Percentiles rank a stretch among this genome's conserved stretches.
phyloP scores from a whole-genome alignment of 2,888 invertebrate genomes.

The Adela reaumurella region DNA sequence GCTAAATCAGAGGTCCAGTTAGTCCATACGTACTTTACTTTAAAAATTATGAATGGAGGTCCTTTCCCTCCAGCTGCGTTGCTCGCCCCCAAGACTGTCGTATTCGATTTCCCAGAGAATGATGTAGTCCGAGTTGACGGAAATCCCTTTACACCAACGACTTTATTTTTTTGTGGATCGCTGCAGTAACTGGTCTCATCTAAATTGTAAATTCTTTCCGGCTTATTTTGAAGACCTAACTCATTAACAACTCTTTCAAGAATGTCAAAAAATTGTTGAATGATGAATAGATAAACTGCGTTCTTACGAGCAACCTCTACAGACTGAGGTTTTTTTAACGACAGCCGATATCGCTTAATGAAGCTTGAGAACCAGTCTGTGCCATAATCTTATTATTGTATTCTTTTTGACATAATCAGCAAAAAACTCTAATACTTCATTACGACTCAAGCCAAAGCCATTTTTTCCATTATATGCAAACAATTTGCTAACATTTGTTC shows the following conservation, averaged over 20 bases:
- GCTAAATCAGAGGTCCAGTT: constrained; percentile 3
- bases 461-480: constrained; percentile 13
- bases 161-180: constrained; percentile 13
- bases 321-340: constrained; percentile 14
- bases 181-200: constrained; percentile 15
- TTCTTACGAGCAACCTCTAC: constrained; percentile 14
- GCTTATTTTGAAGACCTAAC: constrained; percentile 14
- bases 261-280: not conserved
- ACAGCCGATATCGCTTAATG: constrained; percentile 12
- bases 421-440: constrained; percentile 12
- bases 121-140: no score
- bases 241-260: constrained; percentile 8
- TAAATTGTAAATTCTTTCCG: constrained; percentile 14
- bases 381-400: constrained; percentile 13
- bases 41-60: constrained; percentile 5
- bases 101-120: not conserved
- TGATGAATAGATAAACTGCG: constrained; percentile 14
- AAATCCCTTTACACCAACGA: no score
- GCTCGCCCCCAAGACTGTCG: constrained; percentile 2
- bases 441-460: constrained; percentile 14
- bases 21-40: constrained; percentile 4
- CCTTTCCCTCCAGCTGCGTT: constrained; percentile 5
- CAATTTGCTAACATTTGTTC: constrained; percentile 12
- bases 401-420: constrained; percentile 13
- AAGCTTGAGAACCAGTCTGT: constrained; percentile 14